Conservation (phyloP, 2,113 vertebrate species). For the human (Homo sapiens) region DNA sequence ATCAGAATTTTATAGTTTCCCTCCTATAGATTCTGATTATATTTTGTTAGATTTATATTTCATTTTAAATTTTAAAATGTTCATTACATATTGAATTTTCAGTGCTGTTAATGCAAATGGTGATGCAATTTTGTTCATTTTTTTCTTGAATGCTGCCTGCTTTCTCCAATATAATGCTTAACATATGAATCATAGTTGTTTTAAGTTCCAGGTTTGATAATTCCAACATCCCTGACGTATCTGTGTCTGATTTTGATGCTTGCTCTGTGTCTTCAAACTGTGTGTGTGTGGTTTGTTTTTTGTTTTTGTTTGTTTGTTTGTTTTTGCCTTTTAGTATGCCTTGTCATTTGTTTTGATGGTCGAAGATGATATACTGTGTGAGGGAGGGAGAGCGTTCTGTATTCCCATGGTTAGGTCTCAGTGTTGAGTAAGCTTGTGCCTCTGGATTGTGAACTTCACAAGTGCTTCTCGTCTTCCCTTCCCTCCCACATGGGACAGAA, state of each 20-base stretch:
- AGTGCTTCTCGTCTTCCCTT: not conserved
- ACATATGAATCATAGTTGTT: not conserved
- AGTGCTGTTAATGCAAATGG: not conserved
- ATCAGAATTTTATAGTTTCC: not conserved
- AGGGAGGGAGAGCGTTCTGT: not conserved
- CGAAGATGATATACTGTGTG: not conserved
- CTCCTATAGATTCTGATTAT: not conserved
- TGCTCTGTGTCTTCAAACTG: not conserved
- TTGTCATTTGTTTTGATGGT: not conserved
- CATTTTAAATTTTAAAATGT: not conserved
- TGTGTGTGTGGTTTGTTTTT: not conserved
- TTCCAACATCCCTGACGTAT: not conserved
- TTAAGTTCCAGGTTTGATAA: not conserved
- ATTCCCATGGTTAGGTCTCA: not conserved
- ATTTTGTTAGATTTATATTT: not conserved
- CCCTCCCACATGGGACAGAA: not conserved
- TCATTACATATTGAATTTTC: not conserved
- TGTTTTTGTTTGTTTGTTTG: not conserved
- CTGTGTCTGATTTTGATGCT: not conserved
- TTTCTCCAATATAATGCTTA: not conserved
- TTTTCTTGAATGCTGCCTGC: not conserved
- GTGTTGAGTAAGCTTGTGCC: not conserved
- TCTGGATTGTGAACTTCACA: not conserved
- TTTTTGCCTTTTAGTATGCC: not conserved
- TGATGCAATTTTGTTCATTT: not conserved